These are phyloP conservation scores for Busseola fusca DNA, from an alignment of 2,888 invertebrate genomes.

Conservation along the genomic window DNA sequence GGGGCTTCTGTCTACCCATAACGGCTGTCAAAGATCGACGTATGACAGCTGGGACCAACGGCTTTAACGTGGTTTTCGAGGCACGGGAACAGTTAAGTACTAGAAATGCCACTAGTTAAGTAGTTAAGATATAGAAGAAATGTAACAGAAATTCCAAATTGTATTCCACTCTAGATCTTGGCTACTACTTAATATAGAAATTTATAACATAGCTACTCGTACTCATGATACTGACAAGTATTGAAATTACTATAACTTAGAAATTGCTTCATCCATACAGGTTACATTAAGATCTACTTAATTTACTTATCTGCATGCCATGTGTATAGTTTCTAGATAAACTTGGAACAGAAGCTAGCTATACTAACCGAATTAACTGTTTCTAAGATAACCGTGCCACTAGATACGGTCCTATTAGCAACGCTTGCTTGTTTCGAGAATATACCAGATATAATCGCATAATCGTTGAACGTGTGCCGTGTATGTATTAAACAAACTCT, in stretches of 20 bases:
- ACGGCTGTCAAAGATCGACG: too few relatives aligned
- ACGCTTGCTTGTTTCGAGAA: slow-evolving; percentile 46
- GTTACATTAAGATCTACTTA: slow-evolving; percentile 30
- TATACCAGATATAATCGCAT: slow-evolving; percentile 54
- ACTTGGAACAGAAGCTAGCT: slow-evolving; percentile 48
- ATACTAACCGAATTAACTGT: slow-evolving; percentile 52
- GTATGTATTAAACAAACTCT: slow-evolving; percentile 61
- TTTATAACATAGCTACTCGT: slow-evolving; percentile 5
- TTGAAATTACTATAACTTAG: slow-evolving; percentile 18
- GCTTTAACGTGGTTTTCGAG: too few relatives aligned
- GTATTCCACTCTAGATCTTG: background rate
- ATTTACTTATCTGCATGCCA: slow-evolving; percentile 36
- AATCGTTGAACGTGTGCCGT: slow-evolving; percentile 49
- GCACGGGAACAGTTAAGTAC: too few relatives aligned
- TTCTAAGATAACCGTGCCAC: slow-evolving; percentile 54
- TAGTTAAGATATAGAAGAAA: background rate
- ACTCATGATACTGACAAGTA: slow-evolving; percentile 8
- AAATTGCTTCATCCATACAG: slow-evolving; percentile 31
- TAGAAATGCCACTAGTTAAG: background rate
- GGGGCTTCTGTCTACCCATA: too few relatives aligned
- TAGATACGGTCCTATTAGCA: slow-evolving; percentile 51
- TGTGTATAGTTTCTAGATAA: slow-evolving; percentile 48
- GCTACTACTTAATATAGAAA: slow-evolving; percentile 4
- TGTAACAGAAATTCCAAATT: background rate
- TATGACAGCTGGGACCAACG: too few relatives aligned